A percentile compares a stretch with the other conserved stretches of the same genome.
Evolutionary conservation across 1,140 invertebrate genomes (phyloP).

Genomic region (Goniozus legneri): DNA sequence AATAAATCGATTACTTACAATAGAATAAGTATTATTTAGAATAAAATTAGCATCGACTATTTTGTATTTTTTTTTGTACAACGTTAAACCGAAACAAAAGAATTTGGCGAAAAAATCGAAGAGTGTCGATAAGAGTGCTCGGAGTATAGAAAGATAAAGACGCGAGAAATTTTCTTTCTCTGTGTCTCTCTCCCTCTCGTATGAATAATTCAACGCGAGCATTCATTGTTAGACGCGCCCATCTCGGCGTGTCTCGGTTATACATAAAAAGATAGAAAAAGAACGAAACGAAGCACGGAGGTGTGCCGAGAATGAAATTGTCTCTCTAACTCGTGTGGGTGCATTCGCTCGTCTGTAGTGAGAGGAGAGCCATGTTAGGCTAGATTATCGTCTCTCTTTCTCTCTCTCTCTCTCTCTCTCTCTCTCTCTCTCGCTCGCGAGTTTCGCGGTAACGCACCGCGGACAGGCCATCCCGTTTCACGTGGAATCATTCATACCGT

Average conservation of each 20-base stretch:
- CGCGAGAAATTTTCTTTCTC: conserved; percentile 13
- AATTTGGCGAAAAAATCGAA: conserved; percentile 2
- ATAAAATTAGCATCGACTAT: too few relatives aligned
- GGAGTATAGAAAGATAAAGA: not conserved
- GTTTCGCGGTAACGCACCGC: not conserved
- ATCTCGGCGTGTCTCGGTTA: conserved; percentile 27
- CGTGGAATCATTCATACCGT: not conserved
- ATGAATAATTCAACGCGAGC: conserved; percentile 48
- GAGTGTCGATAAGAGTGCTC: not conserved
- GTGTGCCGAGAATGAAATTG: conserved; percentile 49
- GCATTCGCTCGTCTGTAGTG: not conserved
- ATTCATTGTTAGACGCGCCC: conserved; percentile 47
- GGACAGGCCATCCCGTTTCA: not conserved
- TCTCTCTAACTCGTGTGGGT: conserved; percentile 7
- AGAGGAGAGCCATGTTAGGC: conserved; percentile 5
- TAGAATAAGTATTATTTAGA: too few relatives aligned
- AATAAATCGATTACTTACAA: too few relatives aligned
- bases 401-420: not conserved
- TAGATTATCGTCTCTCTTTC: not conserved
- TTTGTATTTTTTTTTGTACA: too few relatives aligned
- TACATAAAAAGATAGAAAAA: conserved; percentile 12
- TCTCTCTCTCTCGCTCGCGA: not conserved
- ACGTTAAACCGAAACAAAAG: not conserved
- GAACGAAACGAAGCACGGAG: too few relatives aligned
- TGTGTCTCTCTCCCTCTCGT: conserved; percentile 19